Percentiles rank a stretch among this genome's conserved stretches.
Conservation (phyloP, 37 sponge, comb jelly and placozoan species). For the Haliclona indistincta region DNA sequence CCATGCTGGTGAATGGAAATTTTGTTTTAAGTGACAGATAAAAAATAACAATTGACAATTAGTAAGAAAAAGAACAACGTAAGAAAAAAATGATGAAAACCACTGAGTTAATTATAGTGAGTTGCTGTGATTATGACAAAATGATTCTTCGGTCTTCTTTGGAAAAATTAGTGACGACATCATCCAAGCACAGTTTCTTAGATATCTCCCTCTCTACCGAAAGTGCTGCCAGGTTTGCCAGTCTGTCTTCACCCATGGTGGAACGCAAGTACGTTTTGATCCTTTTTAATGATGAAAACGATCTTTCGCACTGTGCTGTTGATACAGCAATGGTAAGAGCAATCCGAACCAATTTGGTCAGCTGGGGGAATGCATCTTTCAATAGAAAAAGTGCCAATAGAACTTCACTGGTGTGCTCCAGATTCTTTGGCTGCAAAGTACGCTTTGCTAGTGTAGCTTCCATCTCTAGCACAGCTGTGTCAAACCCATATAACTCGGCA, state of each 20-base stretch:
- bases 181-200: background rate
- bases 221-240: constrained; percentile 32
- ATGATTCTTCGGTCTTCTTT: too few relatives aligned
- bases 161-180: constrained; percentile 1
- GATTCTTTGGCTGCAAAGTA: constrained; percentile 13
- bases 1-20: too few relatives aligned
- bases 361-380: constrained; percentile 22
- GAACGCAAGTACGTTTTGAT: constrained; percentile 40
- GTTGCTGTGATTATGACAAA: too few relatives aligned
- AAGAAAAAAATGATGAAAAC: too few relatives aligned
- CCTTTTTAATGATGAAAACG: constrained; percentile 39
- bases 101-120: too few relatives aligned
- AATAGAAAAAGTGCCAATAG: constrained; percentile 11
- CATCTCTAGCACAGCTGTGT: constrained; percentile 3
- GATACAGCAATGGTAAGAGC: constrained; percentile 23
- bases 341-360: constrained; percentile 5
- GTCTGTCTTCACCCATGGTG: constrained; percentile 34
- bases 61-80: too few relatives aligned
- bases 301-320: constrained; percentile 41
- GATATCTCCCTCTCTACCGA: constrained; percentile 26
- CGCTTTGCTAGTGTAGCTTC: constrained; percentile 48
- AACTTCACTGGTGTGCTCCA: constrained; percentile 8
- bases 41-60: too few relatives aligned
- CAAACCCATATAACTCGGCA: constrained; percentile 23
- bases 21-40: too few relatives aligned